Evolutionary conservation across 2,888 invertebrate genomes (phyloP).

Genomic region (Incurvaria masculella): DNA sequence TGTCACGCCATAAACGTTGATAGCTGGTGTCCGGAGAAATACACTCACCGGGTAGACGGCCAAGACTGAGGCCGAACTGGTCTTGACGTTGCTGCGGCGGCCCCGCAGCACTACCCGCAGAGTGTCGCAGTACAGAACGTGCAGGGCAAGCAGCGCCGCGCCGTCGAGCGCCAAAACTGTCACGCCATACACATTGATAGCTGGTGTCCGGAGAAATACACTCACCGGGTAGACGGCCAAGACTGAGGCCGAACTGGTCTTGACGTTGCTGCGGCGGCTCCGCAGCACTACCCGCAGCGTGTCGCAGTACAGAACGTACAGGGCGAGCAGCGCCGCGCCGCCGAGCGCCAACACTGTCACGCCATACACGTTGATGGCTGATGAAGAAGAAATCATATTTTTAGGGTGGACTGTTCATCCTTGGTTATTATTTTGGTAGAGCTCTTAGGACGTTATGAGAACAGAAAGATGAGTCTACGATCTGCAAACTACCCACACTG

Average conservation of each 20-base stretch:
- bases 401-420: too few relatives aligned
- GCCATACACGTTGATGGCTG: constrained; percentile 58
- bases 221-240: constrained; percentile 64
- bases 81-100: constrained; percentile 49
- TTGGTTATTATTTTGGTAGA: too few relatives aligned
- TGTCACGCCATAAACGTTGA: constrained; percentile 53
- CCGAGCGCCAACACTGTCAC: constrained; percentile 53
- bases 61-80: constrained; percentile 54
- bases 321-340: constrained; percentile 42
- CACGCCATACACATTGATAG: constrained; percentile 55
- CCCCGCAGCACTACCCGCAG: constrained; percentile 51
- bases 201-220: too few relatives aligned
- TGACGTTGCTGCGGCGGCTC: constrained; percentile 49
- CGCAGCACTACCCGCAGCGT: constrained; percentile 53
- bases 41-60: constrained; percentile 63
- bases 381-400: too few relatives aligned
- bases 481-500: too few relatives aligned
- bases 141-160: constrained; percentile 42
- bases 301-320: constrained; percentile 50
- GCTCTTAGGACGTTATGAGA: too few relatives aligned
- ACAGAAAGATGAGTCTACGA: too few relatives aligned
- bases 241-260: constrained; percentile 54
- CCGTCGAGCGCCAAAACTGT: constrained; percentile 51
- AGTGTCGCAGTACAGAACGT: constrained; percentile 53
- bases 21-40: too few relatives aligned